Base-by-base conservation (phyloP, 2,113 vertebrate genomes). In the Oryctolagus cuniculus region DNA sequence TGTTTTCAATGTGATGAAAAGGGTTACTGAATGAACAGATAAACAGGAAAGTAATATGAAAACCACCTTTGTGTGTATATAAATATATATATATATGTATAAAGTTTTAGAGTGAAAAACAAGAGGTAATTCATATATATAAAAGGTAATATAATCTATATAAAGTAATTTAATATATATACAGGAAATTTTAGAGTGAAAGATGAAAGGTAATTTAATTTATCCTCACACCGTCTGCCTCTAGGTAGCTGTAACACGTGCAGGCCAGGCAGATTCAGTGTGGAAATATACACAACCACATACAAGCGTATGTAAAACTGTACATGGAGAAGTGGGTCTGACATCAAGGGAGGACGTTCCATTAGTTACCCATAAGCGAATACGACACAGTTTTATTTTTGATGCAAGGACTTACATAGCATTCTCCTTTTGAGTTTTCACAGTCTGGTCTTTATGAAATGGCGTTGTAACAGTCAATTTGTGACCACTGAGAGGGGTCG, bases 371-470 rank as follows among this genome's bases (percentile, higher is more conserved):
- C 61, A 25, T 70, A 91, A 69, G 22, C 53, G 86, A 90, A 72
- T 79, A 89, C 86, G 58, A 64, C 58, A 90, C 51, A 79, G 58
- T 44, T 89, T 88, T 64, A 44, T 87, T 1, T 2, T 31, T 64
- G 91, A 94, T 73, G 16, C 66, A 78, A 66, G 11, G 4, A 98
- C 99, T 98, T 98, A 99, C 99, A 98, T 93, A 6, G 99, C 98
- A 86, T 99, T 99, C 98, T 99, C 99, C 97, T 99, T 99, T 92
- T 99, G 99, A 61, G 98, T 97, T 96, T 99, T 98, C 96, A 98
- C 97, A 55, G 98, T 82, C 95, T 99, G 99, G 84, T 99, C 99
- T 89, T 98, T 98, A 90, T 99, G 99, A 96, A 99, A 98, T 0
- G 98, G 98, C 10, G 97, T 90, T 96, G 98, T 97, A 91, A 98